Evolutionary conservation across 2,113 vertebrate genomes (phyloP).

Genomic region (Pterocles burchelli): DNA sequence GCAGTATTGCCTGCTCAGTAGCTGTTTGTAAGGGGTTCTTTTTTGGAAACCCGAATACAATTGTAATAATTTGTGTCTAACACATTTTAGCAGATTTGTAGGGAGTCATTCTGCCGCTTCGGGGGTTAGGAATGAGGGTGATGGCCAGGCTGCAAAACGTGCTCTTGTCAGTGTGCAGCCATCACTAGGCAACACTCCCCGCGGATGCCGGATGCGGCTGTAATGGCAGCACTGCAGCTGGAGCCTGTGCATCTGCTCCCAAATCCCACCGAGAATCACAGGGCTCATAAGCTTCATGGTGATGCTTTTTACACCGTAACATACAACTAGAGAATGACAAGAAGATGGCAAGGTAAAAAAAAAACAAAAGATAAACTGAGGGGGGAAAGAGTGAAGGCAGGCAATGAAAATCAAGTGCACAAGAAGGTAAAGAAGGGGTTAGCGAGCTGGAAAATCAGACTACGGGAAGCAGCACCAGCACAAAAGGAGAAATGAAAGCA

Average conservation of each 20-base stretch:
- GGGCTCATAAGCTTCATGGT: not conserved
- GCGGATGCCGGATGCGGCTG: constrained; percentile 28
- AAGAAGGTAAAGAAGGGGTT: not conserved
- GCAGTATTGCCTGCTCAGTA: not conserved
- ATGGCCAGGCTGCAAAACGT: constrained; percentile 18
- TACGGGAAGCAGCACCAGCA: not conserved
- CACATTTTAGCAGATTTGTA: not conserved
- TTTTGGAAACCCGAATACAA: not conserved
- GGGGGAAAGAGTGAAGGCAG: not conserved
- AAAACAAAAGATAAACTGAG: not conserved
- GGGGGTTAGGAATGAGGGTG: not conserved
- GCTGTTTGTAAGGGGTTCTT: not conserved
- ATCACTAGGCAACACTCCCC: constrained; percentile 64
- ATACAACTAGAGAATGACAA: accelerated
- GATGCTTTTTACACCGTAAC: accelerated
- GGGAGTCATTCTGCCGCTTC: not conserved
- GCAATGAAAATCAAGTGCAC: not conserved
- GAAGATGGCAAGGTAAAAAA: not conserved
- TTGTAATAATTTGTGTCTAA: not conserved
- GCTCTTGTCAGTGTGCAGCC: constrained; percentile 8
- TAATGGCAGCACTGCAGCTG: constrained; percentile 54
- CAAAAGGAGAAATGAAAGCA: not conserved
- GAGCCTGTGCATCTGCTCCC: not conserved
- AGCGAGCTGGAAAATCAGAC: accelerated
- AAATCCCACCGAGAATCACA: not conserved